phyloP scores from a whole-genome alignment of 1,140 invertebrate species.

The honey bee (Apis mellifera) region Amel_HAv3.1 CM009934.2:10938501-10939000 shows the following conservation, averaged over 20 bases:
- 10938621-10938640: conserved; percentile 48
- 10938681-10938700: conserved; percentile 56
- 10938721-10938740: conserved; percentile 8
- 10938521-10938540: conserved; percentile 78
- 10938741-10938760: conserved; percentile 13
- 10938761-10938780: conserved; percentile 35
- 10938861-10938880: background rate
- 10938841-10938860: background rate
- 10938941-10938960: conserved; percentile 49
- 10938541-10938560: conserved; percentile 47
- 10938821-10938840: background rate
- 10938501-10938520: conserved; percentile 63
- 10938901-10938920: conserved; percentile 60
- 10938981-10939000: conserved; percentile 59
- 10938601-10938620: conserved; percentile 28
- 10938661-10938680: conserved; percentile 47
- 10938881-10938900: background rate
- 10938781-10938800: background rate
- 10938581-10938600: conserved; percentile 45
- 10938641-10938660: conserved; percentile 63
- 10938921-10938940: conserved; percentile 66
- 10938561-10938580: conserved; percentile 11
- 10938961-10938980: background rate
- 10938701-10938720: conserved; percentile 29
- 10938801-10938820: conserved; percentile 11